Base-by-base conservation (phyloP, 2,797 vertebrate species). In the Acanthurus lineatus region DNA sequence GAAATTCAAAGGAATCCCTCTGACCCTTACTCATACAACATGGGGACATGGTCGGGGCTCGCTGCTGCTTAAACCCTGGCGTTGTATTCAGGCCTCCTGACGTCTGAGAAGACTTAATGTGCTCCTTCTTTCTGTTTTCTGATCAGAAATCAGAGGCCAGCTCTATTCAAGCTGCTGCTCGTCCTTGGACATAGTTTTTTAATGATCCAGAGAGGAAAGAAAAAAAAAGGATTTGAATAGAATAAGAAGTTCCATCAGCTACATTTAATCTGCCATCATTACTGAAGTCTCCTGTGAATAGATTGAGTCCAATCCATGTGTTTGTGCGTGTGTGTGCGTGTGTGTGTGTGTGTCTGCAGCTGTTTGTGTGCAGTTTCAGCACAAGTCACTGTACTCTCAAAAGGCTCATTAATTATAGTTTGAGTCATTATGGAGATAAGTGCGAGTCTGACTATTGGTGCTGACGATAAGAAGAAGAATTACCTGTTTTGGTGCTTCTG, bases 371-470 rank as follows among this genome's bases (percentile, higher is more conserved):
- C 63, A 47, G 68, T 58, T 68, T 80, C 67, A 71, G 63, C 61
- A 63, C 40, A 51, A 73, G 81, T 76, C 88, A 84, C 77, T 83
- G 88, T 85, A 80, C 77, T 86, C 90, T 91, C 87, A 77, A 82
- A 90, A 88, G 84, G 84, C 88, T 88, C 86, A 83, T 93, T 92
- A 92, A 92, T 92, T 91, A 88, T 77, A 84, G 79, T 83, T 22
- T 61, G 88, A 92, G 87, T 86, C 86, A 88, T 91, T 91, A 91
- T 82, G 81, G 86, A 90, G 93, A 94, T 91, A 90, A 93, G 88
- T 84, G 87, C 68, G 86, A 87, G 88, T 17, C 77, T 42, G 83
- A 73, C 80, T 88, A 52, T 91, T 88, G 79, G 72, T 84, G 78
- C 77, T 64, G 77, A 60, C 17, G 86, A 92, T 92, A 88, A 89